Base-by-base conservation (phyloP, 35 echinoderm and acorn worm species). In the Ophiothrix spiculata region DNA sequence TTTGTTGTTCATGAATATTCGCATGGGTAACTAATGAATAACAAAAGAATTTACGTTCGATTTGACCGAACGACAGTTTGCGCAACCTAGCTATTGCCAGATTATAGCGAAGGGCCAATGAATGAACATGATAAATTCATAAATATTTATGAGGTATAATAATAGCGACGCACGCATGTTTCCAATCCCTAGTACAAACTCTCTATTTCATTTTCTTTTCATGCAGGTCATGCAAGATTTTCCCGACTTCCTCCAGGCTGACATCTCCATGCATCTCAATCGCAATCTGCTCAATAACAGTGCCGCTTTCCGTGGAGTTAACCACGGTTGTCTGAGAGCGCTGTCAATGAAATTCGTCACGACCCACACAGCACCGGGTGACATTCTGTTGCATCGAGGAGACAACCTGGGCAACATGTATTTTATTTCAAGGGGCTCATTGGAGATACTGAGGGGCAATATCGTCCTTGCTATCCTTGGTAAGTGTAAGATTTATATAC, bases 231-330 rank as follows among this genome's bases (percentile, higher is more conserved):
- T 99, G 96, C 86, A 88, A 32, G 90, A 91, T n/a, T 99, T 99
- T 87, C 96, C 96, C 21, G 96, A 99, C 60, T 99, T 94, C 75
- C 83, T 99, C 1, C 96, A 99, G 80, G 96, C 96, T 35, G 96
- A 99, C 80, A 93, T 94, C 36, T 94, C 89, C 0, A 82, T 99
- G 0, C 96, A 99, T 89, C 88, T 99, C 33, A 99, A 99, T 64
- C 88, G 96, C 19, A 99, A 94, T 83, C 86, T 99, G 31, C 84
- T 99, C 33, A 85, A 85, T 41, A 91, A 87, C 78, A 91, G 88
- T 16, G 69, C 81, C 16, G 92, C 85, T 37, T 98, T 99, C 37
- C 79, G 84, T 77, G 92, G 92, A 21, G 92, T 91, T 21, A 91
- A 93, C 25, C 92, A 91, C 32, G 92, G 96, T 0, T 99, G 96